Base-by-base conservation (phyloP, 2,888 invertebrate species). In the Acrocyrtus sp. region DNA sequence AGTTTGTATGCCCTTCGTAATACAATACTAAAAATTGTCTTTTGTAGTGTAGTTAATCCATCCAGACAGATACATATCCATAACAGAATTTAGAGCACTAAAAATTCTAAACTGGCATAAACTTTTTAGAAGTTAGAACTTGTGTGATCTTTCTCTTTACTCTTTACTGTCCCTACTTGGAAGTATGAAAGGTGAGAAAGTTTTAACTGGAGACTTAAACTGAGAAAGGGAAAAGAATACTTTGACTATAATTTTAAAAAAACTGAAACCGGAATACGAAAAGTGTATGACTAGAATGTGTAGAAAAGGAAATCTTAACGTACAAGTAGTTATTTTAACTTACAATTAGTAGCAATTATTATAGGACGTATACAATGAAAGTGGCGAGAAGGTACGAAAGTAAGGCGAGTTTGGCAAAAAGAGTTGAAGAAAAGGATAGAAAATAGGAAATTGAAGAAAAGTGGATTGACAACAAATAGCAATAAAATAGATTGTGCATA, bases 51-150 rank as follows among this genome's bases (percentile, higher is more conserved):
- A 54, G 62, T 50, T 24, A 43, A 51, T 67, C 67, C 67, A 67
- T 67, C 67, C 67, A 67, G 12, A 67, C 67, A 67, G 12, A 67
- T 21, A 41, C 57, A 67, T 58, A 67, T 56, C 54, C 54, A 56
- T 34, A 34, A 8, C 12, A 8, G 34, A 34, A 34, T 34, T 34
- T 8, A 8, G 5, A 5, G 5, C 12, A 34, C 34, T 34, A 34
- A 34, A 5, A 34, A 34, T 8, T 34, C 12, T 34, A n/a, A n/a
- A n/a, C n/a, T n/a, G n/a, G n/a, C n/a, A n/a, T n/a, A n/a, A n/a
- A 34, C 34, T 34, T 34, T 34, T 34, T 34, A 12, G 12, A 34
- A 34, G 6, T 34, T 5, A 12, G 34, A 34, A 34, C 34, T 34
- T 34, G 34, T 34, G 34, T 34, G 34, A 5, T 12, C 34, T 34